These are phyloP conservation scores for Agrochola macilenta DNA, from an alignment of 2,888 invertebrate species.

Conservation along the genomic window DNA sequence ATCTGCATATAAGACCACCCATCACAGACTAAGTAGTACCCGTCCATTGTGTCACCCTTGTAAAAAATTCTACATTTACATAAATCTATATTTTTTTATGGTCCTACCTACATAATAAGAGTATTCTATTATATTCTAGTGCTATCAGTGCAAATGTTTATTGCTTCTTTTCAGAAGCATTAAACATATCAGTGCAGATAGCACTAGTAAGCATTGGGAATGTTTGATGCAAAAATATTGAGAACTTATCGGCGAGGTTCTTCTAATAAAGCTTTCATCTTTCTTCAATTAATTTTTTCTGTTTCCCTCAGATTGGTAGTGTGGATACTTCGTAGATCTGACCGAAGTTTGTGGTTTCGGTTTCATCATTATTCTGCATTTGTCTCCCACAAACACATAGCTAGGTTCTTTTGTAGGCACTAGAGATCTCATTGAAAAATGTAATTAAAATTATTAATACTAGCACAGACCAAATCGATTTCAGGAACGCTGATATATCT, in stretches of 20 bases:
- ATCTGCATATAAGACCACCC: no score
- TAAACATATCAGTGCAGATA: no score
- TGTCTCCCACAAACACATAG: neutral
- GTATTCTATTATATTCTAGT: no score
- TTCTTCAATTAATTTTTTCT: neutral
- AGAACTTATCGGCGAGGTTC: no score
- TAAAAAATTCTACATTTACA: no score
- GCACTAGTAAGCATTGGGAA: no score
- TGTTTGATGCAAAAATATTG: no score
- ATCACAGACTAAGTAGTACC: no score
- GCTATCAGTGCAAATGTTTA: neutral
- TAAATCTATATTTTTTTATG: no score
- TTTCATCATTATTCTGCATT: neutral
- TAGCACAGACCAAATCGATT: neutral
- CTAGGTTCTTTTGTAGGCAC: neutral
- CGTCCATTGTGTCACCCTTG: no score
- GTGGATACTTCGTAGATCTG: neutral
- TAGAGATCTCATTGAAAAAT: neutral
- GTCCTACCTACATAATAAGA: no score
- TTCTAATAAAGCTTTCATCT: neutral
- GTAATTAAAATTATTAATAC: neutral
- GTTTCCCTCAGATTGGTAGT: neutral
- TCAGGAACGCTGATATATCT: neutral
- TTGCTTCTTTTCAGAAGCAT: no score
- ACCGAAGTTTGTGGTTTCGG: neutral